Percentiles rank a stretch among this genome's conserved stretches.
phyloP scores from a whole-genome alignment of 2,888 invertebrate species.

The Tenthredo mesomela region DNA sequence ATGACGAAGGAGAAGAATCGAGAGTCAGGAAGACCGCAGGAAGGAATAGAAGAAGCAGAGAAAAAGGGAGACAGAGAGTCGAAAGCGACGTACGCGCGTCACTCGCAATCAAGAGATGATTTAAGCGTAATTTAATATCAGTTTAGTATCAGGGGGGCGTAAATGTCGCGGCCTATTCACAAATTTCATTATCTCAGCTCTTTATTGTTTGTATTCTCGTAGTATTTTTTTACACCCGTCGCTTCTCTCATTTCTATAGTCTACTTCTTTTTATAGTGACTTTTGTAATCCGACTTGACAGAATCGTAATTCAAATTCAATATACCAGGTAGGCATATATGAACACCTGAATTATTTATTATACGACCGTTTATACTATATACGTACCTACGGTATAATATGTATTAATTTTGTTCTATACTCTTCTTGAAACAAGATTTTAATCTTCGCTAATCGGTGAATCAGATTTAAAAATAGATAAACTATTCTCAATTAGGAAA shows the following conservation, averaged over 20 bases:
- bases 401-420: conserved; percentile 6
- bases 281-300: background rate
- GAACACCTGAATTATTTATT: conserved; percentile 4
- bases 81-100: conserved; percentile 34
- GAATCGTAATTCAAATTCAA: conserved; percentile 28
- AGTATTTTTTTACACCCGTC: background rate
- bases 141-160: conserved; percentile 50
- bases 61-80: background rate
- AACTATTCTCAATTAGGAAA: conserved; percentile 26
- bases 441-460: conserved; percentile 38
- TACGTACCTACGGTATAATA: background rate
- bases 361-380: background rate
- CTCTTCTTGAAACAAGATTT: background rate
- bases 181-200: conserved; percentile 41
- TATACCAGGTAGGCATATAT: background rate
- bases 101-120: conserved; percentile 53
- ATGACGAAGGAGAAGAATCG: conserved; percentile 28
- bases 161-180: conserved; percentile 51
- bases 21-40: background rate
- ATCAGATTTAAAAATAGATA: background rate
- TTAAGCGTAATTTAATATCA: conserved; percentile 48
- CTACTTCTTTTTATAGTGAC: conserved; percentile 1
- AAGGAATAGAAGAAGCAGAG: background rate
- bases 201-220: conserved; percentile 39
- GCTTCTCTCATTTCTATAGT: background rate